Evolutionary conservation across 2,113 vertebrate genomes (phyloP).

Genomic region (Oryzias curvinotus): DNA sequence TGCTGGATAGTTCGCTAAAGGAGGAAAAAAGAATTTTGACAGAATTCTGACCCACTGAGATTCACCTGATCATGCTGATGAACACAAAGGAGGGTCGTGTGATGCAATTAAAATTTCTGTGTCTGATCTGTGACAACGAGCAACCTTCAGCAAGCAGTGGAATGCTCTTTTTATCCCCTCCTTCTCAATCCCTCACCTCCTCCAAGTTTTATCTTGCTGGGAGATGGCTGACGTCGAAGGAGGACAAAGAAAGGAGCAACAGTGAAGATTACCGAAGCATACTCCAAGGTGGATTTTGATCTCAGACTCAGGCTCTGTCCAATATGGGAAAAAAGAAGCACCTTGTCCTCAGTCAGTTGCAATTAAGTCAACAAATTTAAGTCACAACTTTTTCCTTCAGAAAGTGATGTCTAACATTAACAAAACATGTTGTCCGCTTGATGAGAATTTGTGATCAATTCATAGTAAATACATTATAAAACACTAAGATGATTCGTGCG

Average conservation of each 20-base stretch:
- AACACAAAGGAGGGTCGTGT: neutral
- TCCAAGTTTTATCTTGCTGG: slow-evolving; percentile 46
- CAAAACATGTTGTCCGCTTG: slow-evolving; percentile 73
- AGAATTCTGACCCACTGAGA: slow-evolving; percentile 26
- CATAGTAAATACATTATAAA: slow-evolving; percentile 70
- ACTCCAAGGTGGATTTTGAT: slow-evolving; percentile 36
- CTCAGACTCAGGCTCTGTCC: slow-evolving; percentile 40
- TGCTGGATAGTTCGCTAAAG: slow-evolving; percentile 3
- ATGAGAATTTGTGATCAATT: slow-evolving; percentile 70
- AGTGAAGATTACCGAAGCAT: slow-evolving; percentile 11
- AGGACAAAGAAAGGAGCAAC: slow-evolving; percentile 36
- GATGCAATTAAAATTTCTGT: slow-evolving; percentile 2
- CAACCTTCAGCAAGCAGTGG: slow-evolving; percentile 11
- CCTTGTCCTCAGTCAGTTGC: slow-evolving; percentile 31
- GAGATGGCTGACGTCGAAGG: slow-evolving; percentile 44
- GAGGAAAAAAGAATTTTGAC: slow-evolving; percentile 12
- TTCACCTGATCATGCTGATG: slow-evolving; percentile 11
- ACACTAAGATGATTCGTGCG: slow-evolving; percentile 70
- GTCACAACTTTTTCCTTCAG: slow-evolving; percentile 54
- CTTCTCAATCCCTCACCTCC: slow-evolving; percentile 43
- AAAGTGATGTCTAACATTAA: slow-evolving; percentile 73
- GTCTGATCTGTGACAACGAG: slow-evolving; percentile 14
- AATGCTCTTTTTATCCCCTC: slow-evolving; percentile 28
- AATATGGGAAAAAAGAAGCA: slow-evolving; percentile 30
- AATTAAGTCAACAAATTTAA: slow-evolving; percentile 64